Conservation (phyloP, 1,140 invertebrate species). For the Zaprionus capensis region DNA sequence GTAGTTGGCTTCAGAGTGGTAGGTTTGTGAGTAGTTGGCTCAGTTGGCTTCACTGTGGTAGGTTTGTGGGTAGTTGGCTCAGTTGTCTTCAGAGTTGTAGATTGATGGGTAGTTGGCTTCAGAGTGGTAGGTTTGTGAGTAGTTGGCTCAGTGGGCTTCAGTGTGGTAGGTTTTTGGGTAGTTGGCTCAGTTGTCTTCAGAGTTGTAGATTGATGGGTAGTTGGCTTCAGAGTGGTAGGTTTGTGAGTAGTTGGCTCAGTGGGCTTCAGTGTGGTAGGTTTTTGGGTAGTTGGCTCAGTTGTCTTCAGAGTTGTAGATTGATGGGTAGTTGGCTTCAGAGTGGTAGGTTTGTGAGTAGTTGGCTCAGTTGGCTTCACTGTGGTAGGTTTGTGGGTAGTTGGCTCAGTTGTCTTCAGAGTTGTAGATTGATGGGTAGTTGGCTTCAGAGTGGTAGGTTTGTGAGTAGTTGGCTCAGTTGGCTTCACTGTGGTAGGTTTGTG, state of each 20-base stretch:
- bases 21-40: neutral
- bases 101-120: slow-evolving; percentile 1
- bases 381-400: slow-evolving; percentile 3
- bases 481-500: neutral
- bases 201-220: neutral
- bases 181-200: neutral
- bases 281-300: slow-evolving; percentile 1
- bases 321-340: neutral
- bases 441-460: slow-evolving; percentile 8
- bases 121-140: neutral
- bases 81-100: neutral
- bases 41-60: neutral
- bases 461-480: neutral
- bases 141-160: neutral
- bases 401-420: neutral
- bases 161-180: slow-evolving; percentile 5
- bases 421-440: neutral
- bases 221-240: neutral
- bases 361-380: neutral
- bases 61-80: neutral
- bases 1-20: slow-evolving; percentile 17
- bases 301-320: slow-evolving; percentile 8
- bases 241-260: slow-evolving; percentile 6
- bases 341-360: neutral
- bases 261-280: neutral